Conservation (phyloP, 1,140 invertebrate species). For the Drosophila nasuta region DNA sequence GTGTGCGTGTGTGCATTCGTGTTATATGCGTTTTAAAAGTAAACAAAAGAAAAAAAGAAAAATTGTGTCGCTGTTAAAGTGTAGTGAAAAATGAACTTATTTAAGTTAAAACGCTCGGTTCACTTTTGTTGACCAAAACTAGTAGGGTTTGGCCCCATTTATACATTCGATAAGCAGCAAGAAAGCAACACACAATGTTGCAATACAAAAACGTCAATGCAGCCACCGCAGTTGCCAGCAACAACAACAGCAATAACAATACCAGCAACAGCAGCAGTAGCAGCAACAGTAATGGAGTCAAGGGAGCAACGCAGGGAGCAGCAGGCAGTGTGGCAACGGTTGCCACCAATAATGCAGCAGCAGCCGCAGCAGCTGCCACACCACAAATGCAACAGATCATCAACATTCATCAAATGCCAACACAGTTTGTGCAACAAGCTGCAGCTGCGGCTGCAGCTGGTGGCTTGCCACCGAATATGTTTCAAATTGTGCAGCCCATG, state of each 20-base stretch:
- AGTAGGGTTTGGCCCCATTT: neutral
- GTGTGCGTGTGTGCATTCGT: slow-evolving; percentile 32
- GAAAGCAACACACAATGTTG: slow-evolving; percentile 47
- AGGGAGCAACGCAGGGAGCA: slow-evolving; percentile 12
- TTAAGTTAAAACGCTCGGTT: slow-evolving; percentile 28
- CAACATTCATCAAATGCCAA: slow-evolving; percentile 79
- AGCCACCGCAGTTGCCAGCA: slow-evolving; percentile 33
- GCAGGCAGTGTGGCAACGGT: slow-evolving; percentile 5
- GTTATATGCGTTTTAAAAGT: slow-evolving; percentile 3
- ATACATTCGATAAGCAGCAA: slow-evolving; percentile 10
- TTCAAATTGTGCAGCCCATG: slow-evolving; percentile 83
- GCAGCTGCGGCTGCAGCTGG: slow-evolving; percentile 24
- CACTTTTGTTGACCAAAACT: slow-evolving; percentile 34
- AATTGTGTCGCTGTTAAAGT: slow-evolving; percentile 11
- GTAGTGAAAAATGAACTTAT: slow-evolving; percentile 52
- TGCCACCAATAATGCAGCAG: neutral
- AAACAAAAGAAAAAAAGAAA: slow-evolving; percentile 23
- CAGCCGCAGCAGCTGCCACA: slow-evolving; percentile 5
- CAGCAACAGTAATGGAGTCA: slow-evolving; percentile 37
- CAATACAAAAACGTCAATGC: slow-evolving; percentile 62
- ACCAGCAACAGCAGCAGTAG: slow-evolving; percentile 7
- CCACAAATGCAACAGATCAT: slow-evolving; percentile 76
- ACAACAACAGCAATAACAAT: slow-evolving; percentile 33
- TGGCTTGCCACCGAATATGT: slow-evolving; percentile 75
- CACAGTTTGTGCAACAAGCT: slow-evolving; percentile 62